Conservation (phyloP, 2,113 vertebrate species). For the Sprattus sprattus region DNA sequence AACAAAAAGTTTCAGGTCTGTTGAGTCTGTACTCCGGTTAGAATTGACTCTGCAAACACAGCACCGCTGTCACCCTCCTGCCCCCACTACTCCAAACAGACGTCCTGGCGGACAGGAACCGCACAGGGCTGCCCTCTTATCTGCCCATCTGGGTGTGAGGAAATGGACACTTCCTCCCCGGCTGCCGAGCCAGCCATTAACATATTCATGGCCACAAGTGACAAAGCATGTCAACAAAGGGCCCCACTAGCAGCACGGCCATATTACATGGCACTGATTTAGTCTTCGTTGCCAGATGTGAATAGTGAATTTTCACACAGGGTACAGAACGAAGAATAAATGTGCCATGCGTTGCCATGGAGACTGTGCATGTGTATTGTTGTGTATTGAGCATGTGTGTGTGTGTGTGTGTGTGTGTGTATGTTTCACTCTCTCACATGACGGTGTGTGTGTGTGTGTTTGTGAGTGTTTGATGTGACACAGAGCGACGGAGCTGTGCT, state of each 20-base stretch:
- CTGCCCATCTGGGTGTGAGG: background rate
- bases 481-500: too few species aligned
- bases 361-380: background rate
- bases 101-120: background rate
- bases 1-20: background rate
- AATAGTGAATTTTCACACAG: background rate
- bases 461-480: background rate
- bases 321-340: background rate
- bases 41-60: background rate
- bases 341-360: background rate
- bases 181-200: background rate
- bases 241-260: background rate
- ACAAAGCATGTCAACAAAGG: background rate
- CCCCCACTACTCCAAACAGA: background rate
- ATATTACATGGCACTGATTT: background rate
- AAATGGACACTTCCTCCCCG: constrained; percentile 4
- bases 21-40: too few species aligned
- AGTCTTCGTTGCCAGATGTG: background rate
- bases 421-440: background rate
- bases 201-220: constrained; percentile 14
- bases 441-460: background rate
- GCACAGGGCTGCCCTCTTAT: background rate
- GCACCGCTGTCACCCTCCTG: background rate
- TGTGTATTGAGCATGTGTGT: background rate
- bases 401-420: background rate